These are phyloP conservation scores for Hemibagrus wyckioides DNA, from an alignment of 2,113 vertebrate genomes.

Conservation along the genomic window DNA sequence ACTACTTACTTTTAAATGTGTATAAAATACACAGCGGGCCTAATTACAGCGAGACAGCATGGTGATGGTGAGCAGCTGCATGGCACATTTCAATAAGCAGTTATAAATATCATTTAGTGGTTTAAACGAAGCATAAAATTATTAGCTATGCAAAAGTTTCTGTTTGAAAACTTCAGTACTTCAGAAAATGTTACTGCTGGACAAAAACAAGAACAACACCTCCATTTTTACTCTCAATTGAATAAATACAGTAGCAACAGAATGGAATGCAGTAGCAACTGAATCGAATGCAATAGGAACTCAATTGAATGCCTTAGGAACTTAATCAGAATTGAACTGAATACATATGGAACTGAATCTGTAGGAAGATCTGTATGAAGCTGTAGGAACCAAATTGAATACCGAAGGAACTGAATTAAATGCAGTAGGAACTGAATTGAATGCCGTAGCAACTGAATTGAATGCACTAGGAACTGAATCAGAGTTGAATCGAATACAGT, in stretches of 20 bases:
- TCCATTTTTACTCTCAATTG: background rate
- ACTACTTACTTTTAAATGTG: slow-evolving; percentile 30
- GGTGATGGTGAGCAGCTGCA: slow-evolving; percentile 16
- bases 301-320: too few species aligned
- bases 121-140: background rate
- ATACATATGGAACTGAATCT: too few species aligned
- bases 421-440: too few species aligned
- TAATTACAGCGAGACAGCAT: slow-evolving; percentile 29
- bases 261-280: too few species aligned
- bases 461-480: too few species aligned
- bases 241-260: background rate
- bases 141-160: background rate
- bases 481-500: too few species aligned
- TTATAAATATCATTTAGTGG: background rate
- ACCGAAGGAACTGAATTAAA: too few species aligned
- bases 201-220: background rate
- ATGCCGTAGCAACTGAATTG: too few species aligned
- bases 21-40: slow-evolving; percentile 29
- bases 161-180: background rate
- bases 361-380: too few species aligned
- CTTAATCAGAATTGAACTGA: too few species aligned
- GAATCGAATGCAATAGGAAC: too few species aligned
- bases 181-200: background rate
- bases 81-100: background rate
- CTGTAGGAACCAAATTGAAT: too few species aligned